Conservation (phyloP, 2,797 vertebrate species). For the Geotria australis region DNA sequence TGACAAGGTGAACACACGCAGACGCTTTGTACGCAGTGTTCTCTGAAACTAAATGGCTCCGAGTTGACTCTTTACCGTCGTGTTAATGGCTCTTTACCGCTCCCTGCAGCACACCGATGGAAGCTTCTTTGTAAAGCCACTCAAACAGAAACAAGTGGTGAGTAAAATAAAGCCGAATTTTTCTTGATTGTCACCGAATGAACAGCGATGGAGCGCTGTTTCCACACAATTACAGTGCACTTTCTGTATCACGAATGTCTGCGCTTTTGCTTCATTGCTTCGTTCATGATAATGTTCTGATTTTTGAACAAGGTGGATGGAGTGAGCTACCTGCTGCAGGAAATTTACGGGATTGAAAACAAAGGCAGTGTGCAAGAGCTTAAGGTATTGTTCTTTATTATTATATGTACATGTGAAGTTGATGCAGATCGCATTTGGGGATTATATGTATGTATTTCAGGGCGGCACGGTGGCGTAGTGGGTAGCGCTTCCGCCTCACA, state of each 20-base stretch:
- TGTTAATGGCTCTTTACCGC: neutral
- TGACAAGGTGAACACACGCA: conserved; percentile 34
- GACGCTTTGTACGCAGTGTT: no score
- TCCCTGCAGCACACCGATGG: neutral
- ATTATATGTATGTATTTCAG: no score
- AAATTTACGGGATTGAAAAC: conserved; percentile 97
- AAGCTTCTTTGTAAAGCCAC: neutral
- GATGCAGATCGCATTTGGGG: neutral
- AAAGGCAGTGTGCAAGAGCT: conserved; percentile 86
- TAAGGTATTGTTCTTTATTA: conserved; percentile 19
- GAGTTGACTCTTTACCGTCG: no score
- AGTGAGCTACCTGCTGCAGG: conserved; percentile 88
- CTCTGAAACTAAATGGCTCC: no score
- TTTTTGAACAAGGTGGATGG: conserved; percentile 43
- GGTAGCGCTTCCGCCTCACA: no score
- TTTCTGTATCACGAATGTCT: no score
- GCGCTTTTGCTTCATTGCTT: no score
- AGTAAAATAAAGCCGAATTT: conserved; percentile 7
- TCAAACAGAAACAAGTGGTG: conserved; percentile 29
- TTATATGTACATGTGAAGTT: neutral
- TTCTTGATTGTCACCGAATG: no score
- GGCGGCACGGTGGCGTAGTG: no score
- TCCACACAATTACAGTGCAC: no score
- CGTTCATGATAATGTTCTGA: no score
- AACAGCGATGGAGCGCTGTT: no score